Evolutionary conservation across 2,888 invertebrate genomes (phyloP).

Genomic region (Mythimna impura): DNA sequence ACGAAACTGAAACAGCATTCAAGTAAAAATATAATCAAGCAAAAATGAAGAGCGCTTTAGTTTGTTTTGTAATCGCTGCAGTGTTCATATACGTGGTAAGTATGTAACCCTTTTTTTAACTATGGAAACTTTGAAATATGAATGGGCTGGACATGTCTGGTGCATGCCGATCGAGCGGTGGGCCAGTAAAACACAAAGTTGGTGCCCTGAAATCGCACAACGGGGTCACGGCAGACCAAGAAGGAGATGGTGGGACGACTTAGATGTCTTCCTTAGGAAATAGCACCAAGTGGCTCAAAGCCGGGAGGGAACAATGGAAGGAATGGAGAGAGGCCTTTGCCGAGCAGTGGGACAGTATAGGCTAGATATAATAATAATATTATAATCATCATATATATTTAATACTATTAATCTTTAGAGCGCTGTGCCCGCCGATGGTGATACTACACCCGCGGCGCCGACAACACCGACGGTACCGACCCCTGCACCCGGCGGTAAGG

Average conservation of each 20-base stretch:
- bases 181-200: no score
- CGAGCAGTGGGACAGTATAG: no score
- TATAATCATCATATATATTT: conserved; percentile 8
- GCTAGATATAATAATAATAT: neutral
- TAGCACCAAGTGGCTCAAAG: no score
- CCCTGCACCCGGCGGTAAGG: neutral
- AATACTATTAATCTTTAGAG: conserved; percentile 20
- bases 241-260: no score
- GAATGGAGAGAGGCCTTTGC: no score
- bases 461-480: neutral
- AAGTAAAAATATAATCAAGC: neutral
- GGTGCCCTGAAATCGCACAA: no score
- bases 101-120: neutral
- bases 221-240: no score
- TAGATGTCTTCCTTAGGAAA: no score
- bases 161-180: no score
- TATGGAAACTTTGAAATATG: neutral
- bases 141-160: no score
- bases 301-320: no score
- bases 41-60: conserved; percentile 56
- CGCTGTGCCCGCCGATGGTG: conserved; percentile 28
- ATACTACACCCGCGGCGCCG: neutral
- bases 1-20: neutral
- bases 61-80: conserved; percentile 40
- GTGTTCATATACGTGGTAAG: conserved; percentile 58